A percentile compares a stretch with the other conserved stretches of the same genome.
phyloP scores from a whole-genome alignment of 35 echinoderm and acorn worm genomes.

The Nesometra sesokonis region DNA sequence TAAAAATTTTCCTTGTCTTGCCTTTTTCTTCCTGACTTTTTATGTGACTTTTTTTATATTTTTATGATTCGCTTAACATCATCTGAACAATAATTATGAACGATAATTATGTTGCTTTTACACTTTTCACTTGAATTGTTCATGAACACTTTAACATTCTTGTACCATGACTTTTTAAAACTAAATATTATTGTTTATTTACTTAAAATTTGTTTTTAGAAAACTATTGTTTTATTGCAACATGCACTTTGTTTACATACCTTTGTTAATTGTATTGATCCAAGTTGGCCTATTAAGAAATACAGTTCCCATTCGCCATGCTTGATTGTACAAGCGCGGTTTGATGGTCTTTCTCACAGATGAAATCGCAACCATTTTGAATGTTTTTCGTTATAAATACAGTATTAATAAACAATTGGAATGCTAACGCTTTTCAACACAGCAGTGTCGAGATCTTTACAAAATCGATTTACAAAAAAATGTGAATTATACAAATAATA shows the following conservation, averaged over 20 bases:
- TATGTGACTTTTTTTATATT: no score
- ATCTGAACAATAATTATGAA: no score
- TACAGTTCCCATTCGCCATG: not conserved
- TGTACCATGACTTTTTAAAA: no score
- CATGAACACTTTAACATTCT: no score
- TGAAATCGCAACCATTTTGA: not conserved
- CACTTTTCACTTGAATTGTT: no score
- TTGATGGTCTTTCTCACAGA: not conserved
- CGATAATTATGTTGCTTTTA: no score
- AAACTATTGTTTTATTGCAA: no score
- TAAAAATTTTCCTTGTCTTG: no score
- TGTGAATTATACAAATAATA: not conserved
- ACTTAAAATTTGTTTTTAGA: no score
- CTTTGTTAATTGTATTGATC: not conserved
- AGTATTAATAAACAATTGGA: not conserved
- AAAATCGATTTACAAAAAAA: not conserved
- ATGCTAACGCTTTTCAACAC: not conserved
- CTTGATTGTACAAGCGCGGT: not conserved
- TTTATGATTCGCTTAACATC: no score
- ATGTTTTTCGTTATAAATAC: not conserved
- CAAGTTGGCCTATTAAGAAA: not conserved
- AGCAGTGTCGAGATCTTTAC: not conserved
- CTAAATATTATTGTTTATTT: no score
- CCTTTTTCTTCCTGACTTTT: no score
- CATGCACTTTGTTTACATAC: not conserved